Conservation (phyloP, 1,140 invertebrate genomes). For the Eciton burchellii region DNA sequence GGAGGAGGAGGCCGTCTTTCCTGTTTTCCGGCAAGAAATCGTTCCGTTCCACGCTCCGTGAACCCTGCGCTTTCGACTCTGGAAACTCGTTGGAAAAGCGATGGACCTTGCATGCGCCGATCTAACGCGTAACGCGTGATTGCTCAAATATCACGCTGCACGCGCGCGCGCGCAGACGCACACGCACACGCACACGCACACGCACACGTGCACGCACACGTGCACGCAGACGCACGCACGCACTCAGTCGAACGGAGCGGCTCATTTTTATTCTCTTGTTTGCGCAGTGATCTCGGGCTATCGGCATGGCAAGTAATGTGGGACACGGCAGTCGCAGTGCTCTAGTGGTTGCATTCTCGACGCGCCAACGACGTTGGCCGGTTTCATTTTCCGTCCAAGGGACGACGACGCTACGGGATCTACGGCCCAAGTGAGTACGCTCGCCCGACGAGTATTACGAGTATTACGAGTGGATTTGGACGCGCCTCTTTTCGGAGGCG, state of each 20-base stretch:
- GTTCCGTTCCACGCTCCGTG: no score
- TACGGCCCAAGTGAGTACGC: slow-evolving; percentile 56
- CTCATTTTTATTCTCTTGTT: slow-evolving; percentile 27
- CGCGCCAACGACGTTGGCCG: slow-evolving; percentile 50
- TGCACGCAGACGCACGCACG: not conserved
- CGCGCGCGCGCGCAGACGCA: no score
- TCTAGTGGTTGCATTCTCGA: slow-evolving; percentile 69
- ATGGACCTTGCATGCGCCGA: no score
- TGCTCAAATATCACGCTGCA: not conserved
- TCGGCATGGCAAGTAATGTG: slow-evolving; percentile 68
- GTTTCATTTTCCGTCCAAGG: slow-evolving; percentile 35
- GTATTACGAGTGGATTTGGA: not conserved
- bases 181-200: not conserved
- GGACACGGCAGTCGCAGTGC: slow-evolving; percentile 57
- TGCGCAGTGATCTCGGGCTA: slow-evolving; percentile 63
- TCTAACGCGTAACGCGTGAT: no score
- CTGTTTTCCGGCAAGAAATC: no score
- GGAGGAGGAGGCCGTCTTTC: no score
- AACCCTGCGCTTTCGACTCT: no score
- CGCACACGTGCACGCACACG: not conserved
- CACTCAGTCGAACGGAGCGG: not conserved
- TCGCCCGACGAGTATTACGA: no score
- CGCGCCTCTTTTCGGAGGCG: slow-evolving; percentile 1
- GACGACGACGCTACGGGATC: slow-evolving; percentile 56
- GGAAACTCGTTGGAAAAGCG: no score